Evolutionary conservation across 2,797 vertebrate genomes (phyloP), one percentile per base, ranked within the genome.

Genomic region (Alectoris magna): DNA sequence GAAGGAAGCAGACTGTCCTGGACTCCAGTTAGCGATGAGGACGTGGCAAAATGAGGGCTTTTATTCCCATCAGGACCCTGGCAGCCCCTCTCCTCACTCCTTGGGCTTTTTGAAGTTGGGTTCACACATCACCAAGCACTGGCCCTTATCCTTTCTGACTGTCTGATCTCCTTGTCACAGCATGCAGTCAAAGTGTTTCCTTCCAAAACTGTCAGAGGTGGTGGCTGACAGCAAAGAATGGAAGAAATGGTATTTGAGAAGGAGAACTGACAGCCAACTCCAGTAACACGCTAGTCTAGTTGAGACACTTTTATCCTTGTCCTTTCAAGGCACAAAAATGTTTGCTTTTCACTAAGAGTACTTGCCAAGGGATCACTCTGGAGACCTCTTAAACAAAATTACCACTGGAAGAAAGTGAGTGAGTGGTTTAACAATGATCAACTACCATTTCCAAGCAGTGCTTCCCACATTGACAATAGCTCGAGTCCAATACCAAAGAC

Each of bases 141-240:
- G 11, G 24, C 91, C 87, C 60, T 82, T 60, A 92, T 93, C 77
- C 87, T 43, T 91, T 16, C 68, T 76, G 92, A 73, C 79, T 81
- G 63, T 79, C 63, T 17, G n/a, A 49, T 68, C 79, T 70, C 79
- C 44, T 29, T 49, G 70, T 85, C 67, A 29, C 29, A 10, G 67
- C 1, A 0, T 9, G 29, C 63, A 49, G 60, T 4, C 4, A 2
- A 14, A 91, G 76, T 43, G 3, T 44, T 76, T 6, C 63, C 41
- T 38, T 46, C 83, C n/a, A 14, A 34, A 75, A 44, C 85, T 89
- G 59, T 76, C 84, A 67, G 84, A 83, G 84, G 75, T 10, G 78
- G 72, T 77, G 75, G 75, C n/a, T 73, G 91, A 81, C 67, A 92
- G 76, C n/a, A 43, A 24, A 34, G 87, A 76, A 60, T 71, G 69